Evolutionary conservation across 30 jellyfish, hydroid and myxozoan genomes (phyloP).

Genomic region (Catostylus mosaicus): DNA sequence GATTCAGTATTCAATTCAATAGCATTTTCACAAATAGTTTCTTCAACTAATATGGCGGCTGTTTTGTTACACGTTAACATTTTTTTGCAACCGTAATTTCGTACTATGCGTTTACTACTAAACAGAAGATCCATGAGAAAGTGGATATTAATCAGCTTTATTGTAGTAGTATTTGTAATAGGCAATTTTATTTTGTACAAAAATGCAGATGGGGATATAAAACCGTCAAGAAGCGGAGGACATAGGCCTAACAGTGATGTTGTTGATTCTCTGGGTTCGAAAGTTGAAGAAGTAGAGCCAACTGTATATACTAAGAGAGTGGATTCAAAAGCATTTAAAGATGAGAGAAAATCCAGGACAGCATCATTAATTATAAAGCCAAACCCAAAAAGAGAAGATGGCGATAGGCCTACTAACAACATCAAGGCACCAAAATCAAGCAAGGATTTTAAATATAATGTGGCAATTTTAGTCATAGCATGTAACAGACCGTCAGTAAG

Average conservation of each 20-base stretch:
- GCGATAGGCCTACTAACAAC: neutral
- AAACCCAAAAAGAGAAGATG: too few relatives aligned
- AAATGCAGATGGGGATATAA: neutral
- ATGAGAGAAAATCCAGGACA: too few relatives aligned
- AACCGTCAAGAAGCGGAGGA: too few relatives aligned
- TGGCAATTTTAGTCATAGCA: conserved; percentile 85
- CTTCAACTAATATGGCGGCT: too few relatives aligned
- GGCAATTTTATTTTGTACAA: conserved; percentile 22
- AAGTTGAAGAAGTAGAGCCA: conserved; percentile 7
- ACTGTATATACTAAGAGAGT: too few relatives aligned
- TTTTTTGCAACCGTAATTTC: too few relatives aligned
- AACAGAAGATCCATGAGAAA: conserved; percentile 8
- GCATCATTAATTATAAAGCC: too few relatives aligned
- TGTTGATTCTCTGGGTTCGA: neutral
- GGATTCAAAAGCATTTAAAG: too few relatives aligned
- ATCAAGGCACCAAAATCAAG: neutral
- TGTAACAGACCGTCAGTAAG: conserved; percentile 97
- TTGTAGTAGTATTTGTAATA: conserved; percentile 16
- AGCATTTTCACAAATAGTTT: too few relatives aligned
- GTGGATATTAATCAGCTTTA: conserved; percentile 15
- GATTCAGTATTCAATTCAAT: too few relatives aligned
- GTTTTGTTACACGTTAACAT: too few relatives aligned
- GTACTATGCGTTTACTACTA: neutral
- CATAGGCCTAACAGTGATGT: neutral
- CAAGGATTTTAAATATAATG: conserved; percentile 21